These are phyloP conservation scores for Takifugu flavidus DNA, from an alignment of 2,113 vertebrate species.

Conservation along the genomic window DNA sequence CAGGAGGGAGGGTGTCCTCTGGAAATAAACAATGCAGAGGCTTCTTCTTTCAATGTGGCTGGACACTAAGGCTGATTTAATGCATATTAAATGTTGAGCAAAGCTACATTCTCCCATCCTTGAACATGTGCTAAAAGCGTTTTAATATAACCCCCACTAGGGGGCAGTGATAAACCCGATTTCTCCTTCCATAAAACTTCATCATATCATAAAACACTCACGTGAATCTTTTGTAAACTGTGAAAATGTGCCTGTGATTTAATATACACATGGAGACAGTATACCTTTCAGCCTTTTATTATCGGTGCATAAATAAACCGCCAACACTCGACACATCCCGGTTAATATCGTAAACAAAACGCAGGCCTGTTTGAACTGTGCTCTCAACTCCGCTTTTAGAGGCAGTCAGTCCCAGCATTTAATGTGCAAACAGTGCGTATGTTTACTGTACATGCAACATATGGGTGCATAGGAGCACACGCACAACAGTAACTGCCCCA, in stretches of 20 bases:
- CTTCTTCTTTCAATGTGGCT: background rate
- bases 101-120: no score
- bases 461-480: background rate
- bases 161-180: constrained; percentile 17
- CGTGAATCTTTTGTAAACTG: no score
- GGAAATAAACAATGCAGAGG: background rate
- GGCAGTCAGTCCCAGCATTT: background rate
- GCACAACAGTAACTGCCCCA: background rate
- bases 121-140: background rate
- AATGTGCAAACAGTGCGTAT: background rate
- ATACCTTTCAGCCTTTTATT: no score
- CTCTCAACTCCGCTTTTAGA: background rate
- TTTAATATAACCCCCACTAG: constrained; percentile 27
- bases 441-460: background rate
- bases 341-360: no score
- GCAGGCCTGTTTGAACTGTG: no score
- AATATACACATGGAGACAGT: no score
- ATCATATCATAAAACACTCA: no score
- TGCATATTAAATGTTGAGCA: no score
- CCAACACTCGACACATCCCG: no score
- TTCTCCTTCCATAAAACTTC: no score
- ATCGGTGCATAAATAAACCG: no score
- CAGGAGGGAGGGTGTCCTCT: background rate
- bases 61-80: background rate
- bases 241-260: no score